Evolutionary conservation across 1,140 invertebrate genomes (phyloP), one percentile per base, ranked within the genome.

Genomic region (Chironomus tepperi): DNA sequence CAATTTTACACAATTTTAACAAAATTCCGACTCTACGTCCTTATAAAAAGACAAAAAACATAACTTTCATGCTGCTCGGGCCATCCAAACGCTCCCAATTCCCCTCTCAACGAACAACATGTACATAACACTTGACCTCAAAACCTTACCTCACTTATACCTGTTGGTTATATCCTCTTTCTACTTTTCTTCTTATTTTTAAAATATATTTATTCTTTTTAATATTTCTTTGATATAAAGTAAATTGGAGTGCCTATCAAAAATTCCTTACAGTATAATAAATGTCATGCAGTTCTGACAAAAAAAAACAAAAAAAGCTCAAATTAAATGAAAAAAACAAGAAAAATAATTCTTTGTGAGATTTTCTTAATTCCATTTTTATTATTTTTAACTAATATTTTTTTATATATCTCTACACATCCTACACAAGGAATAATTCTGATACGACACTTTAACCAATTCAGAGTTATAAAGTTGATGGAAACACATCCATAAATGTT

Each of bases 221-320:
- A n/a, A n/a, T 57, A n/a, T 57, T 57, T 7, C 43, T n/a, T 57
- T 57, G 12, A 57, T 5, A n/a, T 57, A n/a, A 57, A 57, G 24
- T 34, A 57, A 57, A 57, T 57, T 57, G 47, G 47, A 57, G 47
- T 57, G 12, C 12, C 47, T 57, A 57, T n/a, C 10, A 57, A 57
- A 57, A 57, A 57, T 57, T 57, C 47, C 47, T 57, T 57, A 57
- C n/a, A 57, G 7, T 57, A 57, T n/a, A 57, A n/a, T n/a, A 57
- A 57, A 57, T 57, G 47, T 57, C 47, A 57, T 57, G 47, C 47
- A 57, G 47, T 57, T 12, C 47, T 57, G 47, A 57, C 47, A 57
- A 57, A 57, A n/a, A n/a, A 57, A 47, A n/a, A 12, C 9, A 47
- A 47, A 15, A n/a, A 57, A 57, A 57, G 47, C 3, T 34, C 2